Evolutionary conservation across 2,113 vertebrate genomes (phyloP).

Genomic region (Podilymbus podiceps): DNA sequence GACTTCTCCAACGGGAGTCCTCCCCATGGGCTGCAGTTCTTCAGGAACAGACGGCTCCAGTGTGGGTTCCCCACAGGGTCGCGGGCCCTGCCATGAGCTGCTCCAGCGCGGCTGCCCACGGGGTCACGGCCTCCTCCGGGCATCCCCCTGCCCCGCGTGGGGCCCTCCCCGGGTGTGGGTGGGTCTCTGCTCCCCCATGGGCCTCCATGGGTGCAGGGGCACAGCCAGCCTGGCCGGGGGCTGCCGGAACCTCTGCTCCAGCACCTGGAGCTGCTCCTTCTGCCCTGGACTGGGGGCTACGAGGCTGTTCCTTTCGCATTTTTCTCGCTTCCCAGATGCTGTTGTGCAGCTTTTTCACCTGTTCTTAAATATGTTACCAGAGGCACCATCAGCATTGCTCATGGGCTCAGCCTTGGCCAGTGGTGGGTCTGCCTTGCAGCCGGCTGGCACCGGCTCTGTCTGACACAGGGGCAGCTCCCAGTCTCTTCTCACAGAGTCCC

Average conservation of each 20-base stretch:
- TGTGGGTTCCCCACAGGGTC: neutral
- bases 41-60: neutral
- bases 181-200: neutral
- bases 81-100: neutral
- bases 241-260: neutral
- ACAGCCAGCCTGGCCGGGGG: too few relatives aligned
- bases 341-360: rapidly evolving
- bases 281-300: too few relatives aligned
- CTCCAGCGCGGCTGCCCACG: neutral
- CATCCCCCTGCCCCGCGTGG: too few relatives aligned
- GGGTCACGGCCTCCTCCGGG: too few relatives aligned
- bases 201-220: neutral
- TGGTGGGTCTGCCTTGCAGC: rapidly evolving
- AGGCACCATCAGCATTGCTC: neutral
- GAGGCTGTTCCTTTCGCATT: neutral
- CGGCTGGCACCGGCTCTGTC: neutral
- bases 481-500: neutral
- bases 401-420: neutral
- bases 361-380: neutral
- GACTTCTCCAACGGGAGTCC: neutral
- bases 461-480: rapidly evolving
- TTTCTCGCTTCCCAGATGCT: neutral
- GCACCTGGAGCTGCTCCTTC: neutral
- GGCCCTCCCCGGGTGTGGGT: neutral
- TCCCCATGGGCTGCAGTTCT: neutral